These are phyloP conservation scores for Schrankia costaestrigalis DNA, from an alignment of 2,888 invertebrate species.

Conservation along the genomic window DNA sequence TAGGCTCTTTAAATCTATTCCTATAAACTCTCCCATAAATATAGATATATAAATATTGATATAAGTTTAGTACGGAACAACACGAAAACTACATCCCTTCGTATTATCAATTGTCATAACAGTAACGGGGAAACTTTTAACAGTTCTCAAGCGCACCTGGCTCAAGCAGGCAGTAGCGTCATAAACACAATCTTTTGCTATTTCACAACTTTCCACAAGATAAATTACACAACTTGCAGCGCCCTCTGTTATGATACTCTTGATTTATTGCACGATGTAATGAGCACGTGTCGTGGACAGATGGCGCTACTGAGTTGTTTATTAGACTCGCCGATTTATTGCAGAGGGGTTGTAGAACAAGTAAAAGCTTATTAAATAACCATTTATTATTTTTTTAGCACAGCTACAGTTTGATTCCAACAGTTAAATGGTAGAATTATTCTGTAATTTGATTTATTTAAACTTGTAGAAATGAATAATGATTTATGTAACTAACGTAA, in stretches of 20 bases:
- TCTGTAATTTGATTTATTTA: too few relatives aligned
- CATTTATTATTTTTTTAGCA: conserved; percentile 31
- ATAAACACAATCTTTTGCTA: conserved; percentile 65
- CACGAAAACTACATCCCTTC: conserved; percentile 2
- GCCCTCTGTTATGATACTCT: conserved; percentile 62
- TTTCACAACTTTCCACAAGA: conserved; percentile 41
- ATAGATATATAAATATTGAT: too few relatives aligned
- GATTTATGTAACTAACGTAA: too few relatives aligned
- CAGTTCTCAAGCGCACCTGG: conserved; percentile 27
- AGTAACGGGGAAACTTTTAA: conserved; percentile 20
- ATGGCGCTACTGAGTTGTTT: conserved; percentile 60
- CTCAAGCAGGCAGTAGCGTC: conserved; percentile 29
- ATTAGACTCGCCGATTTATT: conserved; percentile 58
- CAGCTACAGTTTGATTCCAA: too few relatives aligned
- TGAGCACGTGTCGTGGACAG: conserved; percentile 62
- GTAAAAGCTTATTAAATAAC: conserved; percentile 28
- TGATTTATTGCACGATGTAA: conserved; percentile 67
- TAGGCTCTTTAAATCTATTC: too few relatives aligned
- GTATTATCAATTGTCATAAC: conserved; percentile 6
- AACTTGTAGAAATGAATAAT: too few relatives aligned
- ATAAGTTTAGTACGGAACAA: too few relatives aligned
- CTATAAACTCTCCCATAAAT: too few relatives aligned
- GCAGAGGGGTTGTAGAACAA: conserved; percentile 32
- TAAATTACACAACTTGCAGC: conserved; percentile 60
- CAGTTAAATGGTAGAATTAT: too few relatives aligned